A percentile compares a stretch with the other conserved stretches of the same genome.
These are phyloP conservation scores for Oryzias melastigma DNA, from an alignment of 2,113 vertebrate genomes.

Conservation along the genomic window DNA sequence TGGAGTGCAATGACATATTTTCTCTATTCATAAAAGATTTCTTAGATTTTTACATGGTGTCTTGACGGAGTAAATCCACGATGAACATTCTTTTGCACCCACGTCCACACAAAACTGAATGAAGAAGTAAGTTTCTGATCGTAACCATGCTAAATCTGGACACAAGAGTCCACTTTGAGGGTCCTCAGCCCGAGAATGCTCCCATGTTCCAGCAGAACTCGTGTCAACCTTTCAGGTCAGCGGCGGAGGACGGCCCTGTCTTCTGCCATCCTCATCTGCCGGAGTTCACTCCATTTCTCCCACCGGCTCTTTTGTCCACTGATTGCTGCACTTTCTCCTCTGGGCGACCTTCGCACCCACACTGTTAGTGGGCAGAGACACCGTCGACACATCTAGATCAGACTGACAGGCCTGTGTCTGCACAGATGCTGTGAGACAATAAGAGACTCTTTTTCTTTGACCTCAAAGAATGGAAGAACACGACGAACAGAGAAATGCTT, in stretches of 20 bases:
- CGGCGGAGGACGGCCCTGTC: conserved; percentile 35
- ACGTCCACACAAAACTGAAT: not conserved
- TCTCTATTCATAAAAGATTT: too few species aligned
- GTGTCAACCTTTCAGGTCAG: conserved; percentile 39
- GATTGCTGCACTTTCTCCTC: conserved; percentile 36
- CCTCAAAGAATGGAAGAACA: not conserved
- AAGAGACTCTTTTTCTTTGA: not conserved
- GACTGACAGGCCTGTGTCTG: conserved; percentile 1
- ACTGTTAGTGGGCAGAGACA: conserved; percentile 38
- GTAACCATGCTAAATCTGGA: not conserved
- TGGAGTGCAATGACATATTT: too few species aligned
- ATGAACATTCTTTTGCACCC: not conserved
- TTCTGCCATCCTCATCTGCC: conserved; percentile 55
- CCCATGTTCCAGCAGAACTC: conserved; percentile 25
- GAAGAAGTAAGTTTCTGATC: not conserved
- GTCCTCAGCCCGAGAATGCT: conserved; percentile 1
- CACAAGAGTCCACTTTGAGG: conserved; percentile 12
- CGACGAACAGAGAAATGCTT: conserved; percentile 3
- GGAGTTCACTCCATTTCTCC: conserved; percentile 30
- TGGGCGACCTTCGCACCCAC: conserved; percentile 45
- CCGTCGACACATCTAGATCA: conserved; percentile 23
- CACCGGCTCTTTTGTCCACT: conserved; percentile 56
- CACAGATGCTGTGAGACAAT: conserved; percentile 1
- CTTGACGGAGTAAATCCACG: too few species aligned
- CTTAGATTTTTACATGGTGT: too few species aligned